These are phyloP conservation scores for Thryonomys swinderianus DNA, from an alignment of 2,113 vertebrate species.

Conservation along the genomic window DNA sequence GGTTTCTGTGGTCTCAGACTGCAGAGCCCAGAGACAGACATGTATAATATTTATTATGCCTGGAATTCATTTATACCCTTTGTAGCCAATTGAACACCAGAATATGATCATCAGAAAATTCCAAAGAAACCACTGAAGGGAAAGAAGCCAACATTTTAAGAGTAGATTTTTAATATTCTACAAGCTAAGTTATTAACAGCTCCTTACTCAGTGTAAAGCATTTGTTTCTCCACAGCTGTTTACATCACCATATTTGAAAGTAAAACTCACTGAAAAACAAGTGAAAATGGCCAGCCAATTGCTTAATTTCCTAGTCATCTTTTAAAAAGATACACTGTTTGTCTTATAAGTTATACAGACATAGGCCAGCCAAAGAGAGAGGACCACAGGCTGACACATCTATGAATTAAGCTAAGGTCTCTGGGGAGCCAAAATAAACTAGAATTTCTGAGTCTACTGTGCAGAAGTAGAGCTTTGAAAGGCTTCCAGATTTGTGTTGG, in stretches of 20 bases:
- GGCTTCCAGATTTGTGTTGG: conserved; percentile 2
- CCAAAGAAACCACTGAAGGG: conserved; percentile 48
- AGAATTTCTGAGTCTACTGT: conserved; percentile 58
- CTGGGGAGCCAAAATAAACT: conserved; percentile 66
- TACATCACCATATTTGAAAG: conserved; percentile 33
- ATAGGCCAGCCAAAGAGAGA: conserved; percentile 44
- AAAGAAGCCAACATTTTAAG: background rate
- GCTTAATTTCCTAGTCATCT: conserved; percentile 50
- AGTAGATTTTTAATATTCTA: background rate
- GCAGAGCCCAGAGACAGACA: background rate
- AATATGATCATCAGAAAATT: conserved; percentile 36
- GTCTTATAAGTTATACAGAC: conserved; percentile 43
- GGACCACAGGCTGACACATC: conserved; percentile 58
- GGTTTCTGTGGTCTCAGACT: conserved; percentile 62
- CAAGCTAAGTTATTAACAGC: background rate
- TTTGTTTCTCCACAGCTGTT: background rate
- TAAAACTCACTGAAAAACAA: background rate
- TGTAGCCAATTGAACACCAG: conserved; percentile 34
- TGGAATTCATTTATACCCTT: conserved; percentile 41
- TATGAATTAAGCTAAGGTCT: conserved; percentile 51
- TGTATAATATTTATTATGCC: conserved; percentile 48
- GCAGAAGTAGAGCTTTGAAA: conserved; percentile 51
- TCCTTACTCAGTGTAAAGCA: background rate
- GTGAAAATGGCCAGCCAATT: background rate
- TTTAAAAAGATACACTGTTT: conserved; percentile 32